Evolutionary conservation across 2,113 vertebrate species (phyloP), one percentile per base, ranked within the genome.

Genomic region (Nematolebias whitei): DNA sequence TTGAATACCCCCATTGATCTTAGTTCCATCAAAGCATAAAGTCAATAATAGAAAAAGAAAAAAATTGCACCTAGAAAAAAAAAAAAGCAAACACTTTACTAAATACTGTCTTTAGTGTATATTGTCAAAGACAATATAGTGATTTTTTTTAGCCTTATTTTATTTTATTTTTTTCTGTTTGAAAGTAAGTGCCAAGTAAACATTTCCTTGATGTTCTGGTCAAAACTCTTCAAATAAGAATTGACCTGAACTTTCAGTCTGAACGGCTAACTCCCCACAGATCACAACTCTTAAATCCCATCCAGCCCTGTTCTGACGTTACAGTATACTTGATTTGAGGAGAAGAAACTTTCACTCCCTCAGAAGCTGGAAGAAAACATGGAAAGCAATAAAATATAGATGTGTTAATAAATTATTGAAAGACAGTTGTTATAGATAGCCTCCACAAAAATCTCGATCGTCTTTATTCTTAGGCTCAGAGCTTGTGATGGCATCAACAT

Each of bases 321-420:
- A 32, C 23, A 53, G 9, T 32, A 18, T 63, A 89, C 74, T 82
- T 82, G 78, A 66, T 74, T 84, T 68, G 60, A 78, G 73, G 63
- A 79, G 78, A 48, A 63, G 68, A 72, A 69, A 71, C 55, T 67
- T 81, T 68, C 72, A 65, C 60, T 79, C 74, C 57, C 40, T 73
- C 60, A 81, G 68, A 79, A 63, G 63, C 69, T 68, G 63, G 48
- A 71, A 51, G 63, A 82, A 85, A 85, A 90, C 85, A 84, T 63
- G 47, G 80, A 79, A 84, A 84, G 63, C 75, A 54, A 81, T 91
- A 40, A 89, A 89, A 91, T 77, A 87, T 90, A 81, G 60, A 90
- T 87, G 76, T 48, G 62, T 57, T 68, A 12, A 87, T 91, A 78
- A 87, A 90, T 91, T 90, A 90, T 88, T 89, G 61, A 90, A 76